These are phyloP conservation scores for Astropecten irregularis DNA, from an alignment of 53 echinoderm and acorn worm species.

Conservation along the genomic window DNA sequence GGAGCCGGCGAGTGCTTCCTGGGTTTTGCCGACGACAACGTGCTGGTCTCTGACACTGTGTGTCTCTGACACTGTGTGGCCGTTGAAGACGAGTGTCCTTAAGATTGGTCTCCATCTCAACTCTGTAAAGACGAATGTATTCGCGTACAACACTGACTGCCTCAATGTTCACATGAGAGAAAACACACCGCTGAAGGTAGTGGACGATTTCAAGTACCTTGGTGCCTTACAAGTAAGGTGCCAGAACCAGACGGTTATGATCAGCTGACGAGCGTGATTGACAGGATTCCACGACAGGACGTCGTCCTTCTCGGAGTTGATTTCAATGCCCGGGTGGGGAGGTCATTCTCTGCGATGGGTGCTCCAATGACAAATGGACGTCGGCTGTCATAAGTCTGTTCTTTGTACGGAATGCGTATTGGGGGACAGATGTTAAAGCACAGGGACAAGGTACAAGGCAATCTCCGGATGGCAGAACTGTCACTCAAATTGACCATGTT, in stretches of 20 bases:
- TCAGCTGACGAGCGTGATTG: neutral
- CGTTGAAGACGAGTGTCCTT: too few relatives aligned
- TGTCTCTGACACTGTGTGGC: too few relatives aligned
- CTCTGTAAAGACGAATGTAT: too few relatives aligned
- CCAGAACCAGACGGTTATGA: too few relatives aligned
- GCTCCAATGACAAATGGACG: neutral
- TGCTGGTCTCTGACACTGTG: slow-evolving; percentile 27
- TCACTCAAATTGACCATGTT: neutral
- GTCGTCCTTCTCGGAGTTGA: neutral
- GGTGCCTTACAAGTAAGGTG: too few relatives aligned
- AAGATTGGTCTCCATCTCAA: too few relatives aligned
- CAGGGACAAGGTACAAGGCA: neutral
- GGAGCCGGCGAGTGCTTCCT: slow-evolving; percentile 17
- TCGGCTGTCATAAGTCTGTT: neutral
- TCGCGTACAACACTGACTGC: too few relatives aligned
- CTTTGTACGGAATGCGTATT: neutral
- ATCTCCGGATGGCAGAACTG: neutral
- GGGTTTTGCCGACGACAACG: slow-evolving; percentile 51
- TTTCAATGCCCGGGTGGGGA: neutral
- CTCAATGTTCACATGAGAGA: too few relatives aligned
- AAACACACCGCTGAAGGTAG: too few relatives aligned
- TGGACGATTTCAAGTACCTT: too few relatives aligned
- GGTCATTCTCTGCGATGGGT: neutral
- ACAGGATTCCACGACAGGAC: neutral
- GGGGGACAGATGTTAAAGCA: neutral